Evolutionary conservation across 2,113 vertebrate genomes (phyloP), one percentile per base, ranked within the genome.

Genomic region (Microcebus ravelobensis): DNA sequence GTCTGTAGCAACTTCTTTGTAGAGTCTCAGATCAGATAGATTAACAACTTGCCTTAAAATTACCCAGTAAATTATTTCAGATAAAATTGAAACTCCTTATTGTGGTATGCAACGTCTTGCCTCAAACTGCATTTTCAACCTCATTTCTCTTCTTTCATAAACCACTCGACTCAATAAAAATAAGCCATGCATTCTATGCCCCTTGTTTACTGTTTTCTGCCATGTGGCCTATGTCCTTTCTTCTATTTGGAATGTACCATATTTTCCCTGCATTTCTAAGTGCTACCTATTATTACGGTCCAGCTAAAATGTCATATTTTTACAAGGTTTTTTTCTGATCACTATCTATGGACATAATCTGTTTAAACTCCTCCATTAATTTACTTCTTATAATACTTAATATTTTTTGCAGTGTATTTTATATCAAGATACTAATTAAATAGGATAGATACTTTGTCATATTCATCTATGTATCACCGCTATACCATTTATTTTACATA

Each of bases 91-190:
- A 63, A 80, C 1, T 48, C 2, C 21, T 91, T 57, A 59, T 10
- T 42, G 31, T 65, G 3, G 34, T 80, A 48, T 42, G 27, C 27
- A 74, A 70, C 55, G 42, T 76, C 27, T 82, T 77, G 15, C 20
- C 65, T 95, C 23, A 71, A 42, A 68, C 39, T 76, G 63, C 29
- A 67, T 42, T 92, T 80, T 94, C 36, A 95, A 39, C 2, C 5
- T 96, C 42, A 65, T 65, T 96, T 91, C 39, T 85, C 42, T 87
- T 80, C 10, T 39, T 18, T 92, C 70, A 77, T 68, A 61, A 93
- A 82, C 31, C 10, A 55, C 21, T 4, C n/a, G 3, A 82, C 2
- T 14, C 50, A 85, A 14, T 79, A 90, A 63, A 93, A 85, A 52
- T 13, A 86, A 71, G 36, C 14, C 18, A 17, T 8, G 8, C 6